A percentile compares a stretch with the other conserved stretches of the same genome.
Evolutionary conservation across 2,797 vertebrate species (phyloP).

Genomic region (Paguma larvata): DNA sequence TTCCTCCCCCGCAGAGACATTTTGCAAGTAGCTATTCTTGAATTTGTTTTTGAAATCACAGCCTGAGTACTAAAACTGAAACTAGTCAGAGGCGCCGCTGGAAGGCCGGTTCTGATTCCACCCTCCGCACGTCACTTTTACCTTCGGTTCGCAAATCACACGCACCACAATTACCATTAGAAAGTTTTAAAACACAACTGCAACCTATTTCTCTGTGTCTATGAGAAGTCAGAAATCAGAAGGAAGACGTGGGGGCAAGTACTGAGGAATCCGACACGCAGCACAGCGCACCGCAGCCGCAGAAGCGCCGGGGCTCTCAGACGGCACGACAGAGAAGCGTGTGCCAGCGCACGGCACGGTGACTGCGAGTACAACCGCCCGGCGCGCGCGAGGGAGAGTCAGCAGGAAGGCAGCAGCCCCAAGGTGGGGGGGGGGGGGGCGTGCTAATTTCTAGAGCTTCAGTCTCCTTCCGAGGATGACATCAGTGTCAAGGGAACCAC

Average conservation of each 20-base stretch:
- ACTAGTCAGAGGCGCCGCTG: neutral
- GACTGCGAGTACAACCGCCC: neutral
- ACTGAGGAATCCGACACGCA: neutral
- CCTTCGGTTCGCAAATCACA: slow-evolving; percentile 1
- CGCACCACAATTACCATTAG: neutral
- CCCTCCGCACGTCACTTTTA: neutral
- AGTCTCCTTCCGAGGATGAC: neutral
- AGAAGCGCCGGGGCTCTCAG: neutral
- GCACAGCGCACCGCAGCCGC: slow-evolving; percentile 31
- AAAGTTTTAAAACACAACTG: slow-evolving; percentile 34
- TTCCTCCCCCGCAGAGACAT: slow-evolving; percentile 56
- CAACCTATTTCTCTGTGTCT: neutral
- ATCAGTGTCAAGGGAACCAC: neutral
- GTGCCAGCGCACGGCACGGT: neutral
- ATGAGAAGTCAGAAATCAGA: neutral
- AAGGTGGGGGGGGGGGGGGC: neutral
- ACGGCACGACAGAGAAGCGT: neutral
- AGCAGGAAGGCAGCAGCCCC: neutral
- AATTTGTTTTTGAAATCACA: slow-evolving; percentile 72
- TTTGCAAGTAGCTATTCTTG: slow-evolving; percentile 75
- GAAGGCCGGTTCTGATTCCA: slow-evolving; percentile 27
- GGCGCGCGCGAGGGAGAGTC: neutral
- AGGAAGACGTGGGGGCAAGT: neutral
- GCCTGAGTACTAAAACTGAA: slow-evolving; percentile 66
- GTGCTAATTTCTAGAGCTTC: neutral